Evolutionary conservation across 2,797 vertebrate genomes (phyloP), one percentile per base, ranked within the genome.

Genomic region (Cryptoprocta ferox): DNA sequence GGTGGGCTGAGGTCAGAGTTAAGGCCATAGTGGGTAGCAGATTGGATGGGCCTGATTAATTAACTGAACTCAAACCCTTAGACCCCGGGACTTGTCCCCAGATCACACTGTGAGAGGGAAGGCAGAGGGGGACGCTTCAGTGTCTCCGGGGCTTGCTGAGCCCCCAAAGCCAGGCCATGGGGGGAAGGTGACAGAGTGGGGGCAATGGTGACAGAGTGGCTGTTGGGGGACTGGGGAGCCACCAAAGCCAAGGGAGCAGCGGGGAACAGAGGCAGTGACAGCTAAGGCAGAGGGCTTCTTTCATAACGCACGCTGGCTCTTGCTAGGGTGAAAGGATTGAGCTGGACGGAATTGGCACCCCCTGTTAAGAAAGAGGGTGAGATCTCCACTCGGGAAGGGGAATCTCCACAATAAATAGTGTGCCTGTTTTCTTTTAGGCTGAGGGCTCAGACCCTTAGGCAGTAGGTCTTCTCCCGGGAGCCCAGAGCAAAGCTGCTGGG

Each of bases 201-300:
- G 56, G 21, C 21, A 24, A 59, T 19, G 56, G 56, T 59, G 19
- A 59, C 56, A 24, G 56, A 59, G 56, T 59, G 91, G 79, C 85
- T 65, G 12, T 39, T 39, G 56, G 75, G 50, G 35, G 32, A 24
- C 56, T 56, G 15, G 1, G 56, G 30, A 24, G 48, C 90, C 5
- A 85, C 63, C 50, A 86, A 93, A 89, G 82, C 80, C 92, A 96
- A 42, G 80, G 84, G 75, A 96, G 94, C 95, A 86, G 91, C 86
- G 76, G 97, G 59, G 63, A 96, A 96, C 89, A 96, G 96, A 98
- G 97, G 93, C 63, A 88, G 96, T 63, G 95, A 95, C 97, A 96
- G 91, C 94, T 97, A 98, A 97, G 95, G 97, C 85, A 75, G 75
- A 94, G 21, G 89, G 70, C 48, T 21, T 90, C 81, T 90, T 97